These are phyloP conservation scores for Notothenia coriiceps DNA, from an alignment of 2,113 vertebrate species.

Conservation along the genomic window DNA sequence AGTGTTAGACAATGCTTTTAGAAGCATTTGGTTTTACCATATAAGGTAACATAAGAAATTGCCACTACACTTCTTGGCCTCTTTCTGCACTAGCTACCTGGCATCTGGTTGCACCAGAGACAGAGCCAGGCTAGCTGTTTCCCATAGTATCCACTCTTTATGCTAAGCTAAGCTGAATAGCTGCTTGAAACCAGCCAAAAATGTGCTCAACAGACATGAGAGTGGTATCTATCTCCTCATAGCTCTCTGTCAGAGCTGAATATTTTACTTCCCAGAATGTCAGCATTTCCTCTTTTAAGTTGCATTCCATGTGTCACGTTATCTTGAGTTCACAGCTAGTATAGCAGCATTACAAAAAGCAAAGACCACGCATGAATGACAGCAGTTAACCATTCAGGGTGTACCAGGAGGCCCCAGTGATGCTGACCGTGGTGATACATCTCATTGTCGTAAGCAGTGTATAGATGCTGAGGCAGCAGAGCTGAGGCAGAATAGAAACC, in stretches of 20 bases:
- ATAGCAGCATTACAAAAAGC: constrained; percentile 7
- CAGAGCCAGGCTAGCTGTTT: neutral
- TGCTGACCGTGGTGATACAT: constrained; percentile 23
- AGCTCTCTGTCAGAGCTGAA: neutral
- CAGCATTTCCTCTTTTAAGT: neutral
- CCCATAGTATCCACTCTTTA: no score
- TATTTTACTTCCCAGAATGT: neutral
- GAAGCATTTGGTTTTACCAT: no score
- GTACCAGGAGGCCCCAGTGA: constrained; percentile 14
- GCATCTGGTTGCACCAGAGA: neutral
- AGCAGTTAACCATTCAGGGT: constrained; percentile 26
- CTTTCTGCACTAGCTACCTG: neutral
- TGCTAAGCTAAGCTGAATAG: no score
- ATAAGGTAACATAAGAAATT: no score
- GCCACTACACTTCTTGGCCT: neutral
- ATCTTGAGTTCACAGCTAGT: neutral
- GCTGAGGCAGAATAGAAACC: constrained; percentile 68
- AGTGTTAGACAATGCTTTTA: no score
- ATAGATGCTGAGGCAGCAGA: constrained; percentile 74
- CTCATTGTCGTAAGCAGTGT: constrained; percentile 52
- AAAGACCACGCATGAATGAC: constrained; percentile 30
- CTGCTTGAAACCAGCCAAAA: no score
- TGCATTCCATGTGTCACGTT: neutral
- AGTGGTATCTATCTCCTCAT: neutral
- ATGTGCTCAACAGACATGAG: neutral